Percentiles rank a stretch among this genome's conserved stretches.
These are phyloP conservation scores for Benthosema pterotum DNA, from an alignment of 2,797 vertebrate genomes.

Conservation along the genomic window DNA sequence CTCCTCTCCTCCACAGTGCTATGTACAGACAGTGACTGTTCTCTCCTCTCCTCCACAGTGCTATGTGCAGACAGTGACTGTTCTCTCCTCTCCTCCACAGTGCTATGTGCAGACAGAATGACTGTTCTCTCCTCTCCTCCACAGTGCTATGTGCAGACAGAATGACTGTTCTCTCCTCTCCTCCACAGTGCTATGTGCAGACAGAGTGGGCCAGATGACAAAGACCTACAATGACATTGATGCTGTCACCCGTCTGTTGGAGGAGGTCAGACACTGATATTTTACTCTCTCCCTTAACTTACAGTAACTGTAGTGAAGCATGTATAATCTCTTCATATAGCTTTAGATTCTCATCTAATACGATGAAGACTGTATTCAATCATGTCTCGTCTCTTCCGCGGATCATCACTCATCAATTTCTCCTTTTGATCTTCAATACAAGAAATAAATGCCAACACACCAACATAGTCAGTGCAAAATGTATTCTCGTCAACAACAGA, in stretches of 20 bases:
- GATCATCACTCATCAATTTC: no score
- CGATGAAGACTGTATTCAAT: no score
- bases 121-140: not conserved
- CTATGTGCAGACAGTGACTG: conserved; percentile 90
- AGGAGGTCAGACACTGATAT: conserved; percentile 85
- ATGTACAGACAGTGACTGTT: conserved; percentile 93
- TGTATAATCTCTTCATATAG: not conserved
- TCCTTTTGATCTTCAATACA: no score
- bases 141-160: conserved; percentile 97
- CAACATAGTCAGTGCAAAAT: no score
- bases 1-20: conserved; percentile 57
- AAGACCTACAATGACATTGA: conserved; percentile 99
- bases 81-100: conserved; percentile 61
- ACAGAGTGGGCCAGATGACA: conserved; percentile 99
- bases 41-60: conserved; percentile 74
- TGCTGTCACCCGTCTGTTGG: conserved; percentile 95
- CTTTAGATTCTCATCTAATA: no score
- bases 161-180: conserved; percentile 74
- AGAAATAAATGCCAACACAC: no score
- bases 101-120: conserved; percentile 98
- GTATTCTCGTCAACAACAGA: no score
- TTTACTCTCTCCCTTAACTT: not conserved
- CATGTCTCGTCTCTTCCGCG: no score
- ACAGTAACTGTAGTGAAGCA: not conserved
- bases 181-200: conserved; percentile 92